Percentiles rank a stretch among this genome's conserved stretches.
phyloP scores from a whole-genome alignment of 2,113 vertebrate species.

The Callaeas wilsoni region DNA sequence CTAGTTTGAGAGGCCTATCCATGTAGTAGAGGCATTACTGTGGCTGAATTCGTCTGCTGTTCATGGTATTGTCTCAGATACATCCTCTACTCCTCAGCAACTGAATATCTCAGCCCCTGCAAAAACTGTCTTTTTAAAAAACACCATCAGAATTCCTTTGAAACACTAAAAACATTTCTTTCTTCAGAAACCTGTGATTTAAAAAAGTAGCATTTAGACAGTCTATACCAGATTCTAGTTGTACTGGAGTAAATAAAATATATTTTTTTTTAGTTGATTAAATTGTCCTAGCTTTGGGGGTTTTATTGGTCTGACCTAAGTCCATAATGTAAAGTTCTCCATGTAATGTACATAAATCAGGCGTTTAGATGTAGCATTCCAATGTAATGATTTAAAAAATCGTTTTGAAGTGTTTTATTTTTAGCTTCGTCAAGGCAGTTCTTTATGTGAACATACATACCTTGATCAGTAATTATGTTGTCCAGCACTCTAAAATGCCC shows the following conservation, averaged over 20 bases:
- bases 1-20: background rate
- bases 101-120: background rate
- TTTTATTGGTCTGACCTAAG: background rate
- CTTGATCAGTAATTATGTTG: conserved; percentile 32
- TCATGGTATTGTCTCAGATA: background rate
- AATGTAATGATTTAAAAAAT: background rate
- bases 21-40: background rate
- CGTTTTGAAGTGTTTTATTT: background rate
- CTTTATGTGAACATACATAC: background rate
- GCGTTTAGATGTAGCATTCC: background rate
- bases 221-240: background rate
- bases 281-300: background rate
- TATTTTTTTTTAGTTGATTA: background rate
- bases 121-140: background rate
- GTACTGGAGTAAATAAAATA: background rate
- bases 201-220: background rate
- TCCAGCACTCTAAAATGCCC: conserved; percentile 14
- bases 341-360: background rate
- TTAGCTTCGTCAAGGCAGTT: background rate
- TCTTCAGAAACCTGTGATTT: background rate
- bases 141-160: background rate
- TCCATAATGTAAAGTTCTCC: background rate
- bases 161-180: background rate
- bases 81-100: background rate
- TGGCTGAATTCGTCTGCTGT: background rate